Conservation (phyloP, 2,888 invertebrate species). For the Euzetes globulus region DNA sequence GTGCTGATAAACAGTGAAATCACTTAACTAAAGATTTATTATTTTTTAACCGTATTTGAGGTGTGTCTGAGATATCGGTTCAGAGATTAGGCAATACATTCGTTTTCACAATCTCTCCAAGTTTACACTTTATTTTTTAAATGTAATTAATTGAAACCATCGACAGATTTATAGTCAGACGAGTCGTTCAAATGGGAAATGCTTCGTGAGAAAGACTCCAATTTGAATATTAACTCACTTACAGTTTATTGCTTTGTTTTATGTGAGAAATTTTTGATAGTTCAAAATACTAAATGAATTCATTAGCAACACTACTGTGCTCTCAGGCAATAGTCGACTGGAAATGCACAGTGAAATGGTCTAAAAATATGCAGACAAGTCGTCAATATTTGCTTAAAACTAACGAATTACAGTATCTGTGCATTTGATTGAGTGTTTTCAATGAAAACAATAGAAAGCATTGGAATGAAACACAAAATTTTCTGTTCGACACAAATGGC, state of each 20-base stretch:
- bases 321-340: too few species aligned
- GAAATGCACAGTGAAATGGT: background rate
- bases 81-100: background rate
- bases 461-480: background rate
- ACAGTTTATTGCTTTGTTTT: too few species aligned
- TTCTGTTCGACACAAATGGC: constrained; percentile 4
- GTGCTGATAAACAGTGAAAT: background rate
- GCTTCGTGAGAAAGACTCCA: too few species aligned
- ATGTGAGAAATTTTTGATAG: too few species aligned
- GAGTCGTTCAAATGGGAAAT: too few species aligned
- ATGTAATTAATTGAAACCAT: too few species aligned
- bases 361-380: background rate
- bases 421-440: background rate
- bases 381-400: background rate
- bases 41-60: background rate
- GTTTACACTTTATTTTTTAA: too few species aligned
- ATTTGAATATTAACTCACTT: too few species aligned
- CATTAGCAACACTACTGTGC: too few species aligned
- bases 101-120: too few species aligned
- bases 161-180: too few species aligned
- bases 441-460: background rate
- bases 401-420: background rate
- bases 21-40: background rate
- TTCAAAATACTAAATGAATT: too few species aligned
- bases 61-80: background rate